Evolutionary conservation across 2,113 vertebrate species (phyloP).

Genomic region (Paramisgurnus dabryanus): DNA sequence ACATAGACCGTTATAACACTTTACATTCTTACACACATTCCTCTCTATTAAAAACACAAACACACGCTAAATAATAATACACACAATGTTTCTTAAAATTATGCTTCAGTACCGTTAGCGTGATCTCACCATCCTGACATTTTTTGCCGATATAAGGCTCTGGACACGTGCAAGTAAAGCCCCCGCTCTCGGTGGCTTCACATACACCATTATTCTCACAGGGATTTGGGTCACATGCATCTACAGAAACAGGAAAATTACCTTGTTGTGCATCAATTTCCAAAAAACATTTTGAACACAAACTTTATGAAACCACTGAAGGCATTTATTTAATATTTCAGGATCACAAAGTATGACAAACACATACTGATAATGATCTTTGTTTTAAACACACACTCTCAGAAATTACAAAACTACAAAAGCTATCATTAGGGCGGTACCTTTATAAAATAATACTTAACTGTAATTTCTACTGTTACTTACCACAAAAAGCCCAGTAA

Average conservation of each 20-base stretch:
- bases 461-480: no score
- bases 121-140: slow-evolving; percentile 63
- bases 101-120: neutral
- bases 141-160: slow-evolving; percentile 61
- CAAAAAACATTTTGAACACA: neutral
- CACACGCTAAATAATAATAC: neutral
- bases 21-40: slow-evolving; percentile 59
- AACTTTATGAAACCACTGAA: neutral
- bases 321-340: no score
- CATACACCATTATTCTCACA: slow-evolving; percentile 63
- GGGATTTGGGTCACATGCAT: slow-evolving; percentile 64
- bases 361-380: no score
- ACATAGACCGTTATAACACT: slow-evolving; percentile 65
- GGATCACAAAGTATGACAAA: no score
- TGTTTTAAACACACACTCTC: no score
- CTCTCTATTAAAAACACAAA: slow-evolving; percentile 55
- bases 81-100: no score
- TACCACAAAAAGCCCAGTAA: no score
- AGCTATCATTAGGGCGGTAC: no score
- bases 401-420: no score
- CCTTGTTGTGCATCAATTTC: neutral
- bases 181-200: neutral
- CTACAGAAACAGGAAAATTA: slow-evolving; percentile 44
- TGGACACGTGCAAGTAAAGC: slow-evolving; percentile 61
- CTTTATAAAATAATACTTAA: no score